Conservation (phyloP, 2,888 invertebrate species). For the Orthosia gothica region DNA sequence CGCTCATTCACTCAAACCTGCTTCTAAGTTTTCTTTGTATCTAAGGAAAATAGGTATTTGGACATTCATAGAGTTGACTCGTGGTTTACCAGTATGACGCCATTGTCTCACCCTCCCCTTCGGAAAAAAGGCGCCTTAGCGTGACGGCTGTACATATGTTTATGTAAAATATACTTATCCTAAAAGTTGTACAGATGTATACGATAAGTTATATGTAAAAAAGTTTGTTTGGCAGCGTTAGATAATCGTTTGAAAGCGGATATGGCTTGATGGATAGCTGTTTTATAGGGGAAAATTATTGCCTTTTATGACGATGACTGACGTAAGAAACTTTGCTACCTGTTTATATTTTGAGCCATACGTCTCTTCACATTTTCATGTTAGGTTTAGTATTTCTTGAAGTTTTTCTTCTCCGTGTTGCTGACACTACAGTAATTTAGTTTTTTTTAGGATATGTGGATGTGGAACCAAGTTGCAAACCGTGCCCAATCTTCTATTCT, state of each 20-base stretch:
- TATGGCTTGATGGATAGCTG: conserved; percentile 38
- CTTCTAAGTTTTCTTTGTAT: neutral
- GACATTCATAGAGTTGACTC: conserved; percentile 26
- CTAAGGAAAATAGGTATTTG: conserved; percentile 19
- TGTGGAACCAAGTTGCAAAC: too few species aligned
- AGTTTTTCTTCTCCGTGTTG: too few species aligned
- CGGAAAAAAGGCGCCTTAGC: conserved; percentile 37
- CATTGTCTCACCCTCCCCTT: conserved; percentile 45
- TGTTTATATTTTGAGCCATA: too few species aligned
- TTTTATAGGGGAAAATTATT: conserved; percentile 29
- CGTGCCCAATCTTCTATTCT: too few species aligned
- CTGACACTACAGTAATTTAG: too few species aligned
- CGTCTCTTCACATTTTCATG: too few species aligned
- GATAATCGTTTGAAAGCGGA: conserved; percentile 50
- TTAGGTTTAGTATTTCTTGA: too few species aligned
- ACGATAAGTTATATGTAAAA: neutral
- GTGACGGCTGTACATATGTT: conserved; percentile 33
- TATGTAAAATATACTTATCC: neutral
- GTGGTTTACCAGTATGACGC: conserved; percentile 37
- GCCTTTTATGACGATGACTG: conserved; percentile 17
- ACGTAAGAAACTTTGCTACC: neutral
- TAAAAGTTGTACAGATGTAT: neutral
- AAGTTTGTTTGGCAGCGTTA: conserved; percentile 30
- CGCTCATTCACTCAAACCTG: neutral
- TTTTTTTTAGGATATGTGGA: too few species aligned